phyloP scores from a whole-genome alignment of 2,888 invertebrate genomes.

The Cantharis flavilabris region DNA sequence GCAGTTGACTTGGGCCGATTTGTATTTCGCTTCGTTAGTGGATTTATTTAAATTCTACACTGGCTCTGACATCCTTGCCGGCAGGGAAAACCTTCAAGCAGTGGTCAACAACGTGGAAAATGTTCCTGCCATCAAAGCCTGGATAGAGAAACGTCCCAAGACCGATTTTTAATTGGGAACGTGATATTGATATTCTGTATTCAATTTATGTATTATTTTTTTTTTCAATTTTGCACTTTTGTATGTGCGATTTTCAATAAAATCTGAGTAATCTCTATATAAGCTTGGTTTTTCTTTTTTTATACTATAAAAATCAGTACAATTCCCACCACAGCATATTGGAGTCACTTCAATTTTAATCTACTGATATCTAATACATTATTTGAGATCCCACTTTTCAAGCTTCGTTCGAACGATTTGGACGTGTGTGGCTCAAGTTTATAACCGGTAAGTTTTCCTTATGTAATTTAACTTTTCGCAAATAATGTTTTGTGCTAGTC shows the following conservation, averaged over 20 bases:
- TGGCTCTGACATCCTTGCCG: slow-evolving; percentile 60
- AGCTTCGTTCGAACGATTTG: too few relatives aligned
- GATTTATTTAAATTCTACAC: slow-evolving; percentile 65
- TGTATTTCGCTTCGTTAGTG: slow-evolving; percentile 63
- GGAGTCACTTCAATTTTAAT: too few relatives aligned
- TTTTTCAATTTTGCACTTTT: neutral
- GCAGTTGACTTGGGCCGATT: slow-evolving; percentile 69
- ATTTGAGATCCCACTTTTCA: too few relatives aligned
- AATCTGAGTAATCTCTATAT: neutral
- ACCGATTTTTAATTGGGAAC: neutral
- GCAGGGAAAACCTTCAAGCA: slow-evolving; percentile 62
- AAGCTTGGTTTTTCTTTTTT: neutral
- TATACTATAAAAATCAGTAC: too few relatives aligned
- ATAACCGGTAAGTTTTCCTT: too few relatives aligned
- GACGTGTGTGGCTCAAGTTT: too few relatives aligned
- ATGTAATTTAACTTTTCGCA: too few relatives aligned
- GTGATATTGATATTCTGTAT: neutral
- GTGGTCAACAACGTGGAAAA: slow-evolving; percentile 62
- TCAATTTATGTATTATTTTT: neutral
- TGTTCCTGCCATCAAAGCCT: slow-evolving; percentile 65
- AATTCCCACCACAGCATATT: too few relatives aligned
- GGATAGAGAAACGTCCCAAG: slow-evolving; percentile 66
- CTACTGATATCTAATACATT: too few relatives aligned
- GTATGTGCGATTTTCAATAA: neutral
- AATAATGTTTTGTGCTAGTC: too few relatives aligned